A percentile compares a stretch with the other conserved stretches of the same genome.
These are phyloP conservation scores for Drosophila seguyi DNA, from an alignment of 1,140 invertebrate species.

Conservation along the genomic window DNA sequence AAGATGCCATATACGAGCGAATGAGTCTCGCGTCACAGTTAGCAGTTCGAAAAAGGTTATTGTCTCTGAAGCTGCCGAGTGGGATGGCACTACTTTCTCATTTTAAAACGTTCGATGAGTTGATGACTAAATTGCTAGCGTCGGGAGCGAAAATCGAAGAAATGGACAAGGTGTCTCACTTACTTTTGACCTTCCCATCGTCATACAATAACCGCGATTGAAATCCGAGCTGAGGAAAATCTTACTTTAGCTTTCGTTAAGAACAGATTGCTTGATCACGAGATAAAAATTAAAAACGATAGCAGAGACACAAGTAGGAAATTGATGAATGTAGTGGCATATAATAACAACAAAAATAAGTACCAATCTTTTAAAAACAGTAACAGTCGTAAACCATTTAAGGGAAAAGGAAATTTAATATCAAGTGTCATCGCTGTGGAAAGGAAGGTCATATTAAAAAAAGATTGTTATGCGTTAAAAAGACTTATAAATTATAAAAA, in stretches of 20 bases:
- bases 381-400: too few relatives aligned
- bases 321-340: neutral
- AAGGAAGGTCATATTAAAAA: slow-evolving; percentile 3
- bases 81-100: too few relatives aligned
- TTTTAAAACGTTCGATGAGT: neutral
- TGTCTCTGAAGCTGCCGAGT: too few relatives aligned
- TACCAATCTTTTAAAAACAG: neutral
- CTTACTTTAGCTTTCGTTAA: neutral
- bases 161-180: neutral
- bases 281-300: slow-evolving; percentile 1
- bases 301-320: neutral
- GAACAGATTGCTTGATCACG: neutral
- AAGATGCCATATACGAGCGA: neutral
- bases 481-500: neutral
- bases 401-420: neutral
- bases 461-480: neutral
- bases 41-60: too few relatives aligned
- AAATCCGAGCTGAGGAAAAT: neutral
- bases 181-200: too few relatives aligned
- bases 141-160: neutral
- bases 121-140: neutral
- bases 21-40: neutral
- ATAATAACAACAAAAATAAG: neutral
- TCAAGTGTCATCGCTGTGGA: neutral
- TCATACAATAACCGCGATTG: neutral